A percentile compares a stretch with the other conserved stretches of the same genome.
Evolutionary conservation across 2,888 invertebrate genomes (phyloP).

Genomic region (Mamestra brassicae): DNA sequence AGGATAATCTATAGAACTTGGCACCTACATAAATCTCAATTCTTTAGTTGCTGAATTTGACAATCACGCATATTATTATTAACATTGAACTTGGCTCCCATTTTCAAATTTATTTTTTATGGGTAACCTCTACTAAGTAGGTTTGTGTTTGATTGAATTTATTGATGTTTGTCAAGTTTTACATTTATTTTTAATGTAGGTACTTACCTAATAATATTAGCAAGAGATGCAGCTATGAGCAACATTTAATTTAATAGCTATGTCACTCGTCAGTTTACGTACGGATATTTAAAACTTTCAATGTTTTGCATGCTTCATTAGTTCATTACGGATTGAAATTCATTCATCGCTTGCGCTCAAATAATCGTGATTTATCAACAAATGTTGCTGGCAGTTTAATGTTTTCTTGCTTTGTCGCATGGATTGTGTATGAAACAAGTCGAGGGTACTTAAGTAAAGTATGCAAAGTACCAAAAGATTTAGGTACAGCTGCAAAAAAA

Average conservation of each 20-base stretch:
- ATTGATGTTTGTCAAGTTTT: no score
- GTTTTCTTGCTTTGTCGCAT: conserved; percentile 43
- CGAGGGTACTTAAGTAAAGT: not conserved
- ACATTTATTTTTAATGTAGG: no score
- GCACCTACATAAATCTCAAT: no score
- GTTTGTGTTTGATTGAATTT: no score
- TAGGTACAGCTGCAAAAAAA: not conserved
- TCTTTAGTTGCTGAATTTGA: no score
- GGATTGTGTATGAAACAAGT: conserved; percentile 34
- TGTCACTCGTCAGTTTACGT: not conserved
- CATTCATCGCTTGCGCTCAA: conserved; percentile 20
- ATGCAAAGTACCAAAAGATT: not conserved
- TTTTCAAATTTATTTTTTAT: no score
- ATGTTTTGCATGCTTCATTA: conserved; percentile 7
- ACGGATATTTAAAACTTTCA: not conserved
- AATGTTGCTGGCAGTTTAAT: conserved; percentile 17
- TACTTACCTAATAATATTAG: no score
- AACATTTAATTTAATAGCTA: conserved; percentile 3
- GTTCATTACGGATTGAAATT: conserved; percentile 6
- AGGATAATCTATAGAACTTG: no score
- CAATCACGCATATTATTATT: no score
- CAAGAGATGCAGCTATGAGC: not conserved
- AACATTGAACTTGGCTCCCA: no score
- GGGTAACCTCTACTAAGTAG: no score
- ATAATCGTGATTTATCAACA: conserved; percentile 35